Base-by-base conservation (phyloP, 2,888 invertebrate genomes). In the Blastobasis lacticolella region DNA sequence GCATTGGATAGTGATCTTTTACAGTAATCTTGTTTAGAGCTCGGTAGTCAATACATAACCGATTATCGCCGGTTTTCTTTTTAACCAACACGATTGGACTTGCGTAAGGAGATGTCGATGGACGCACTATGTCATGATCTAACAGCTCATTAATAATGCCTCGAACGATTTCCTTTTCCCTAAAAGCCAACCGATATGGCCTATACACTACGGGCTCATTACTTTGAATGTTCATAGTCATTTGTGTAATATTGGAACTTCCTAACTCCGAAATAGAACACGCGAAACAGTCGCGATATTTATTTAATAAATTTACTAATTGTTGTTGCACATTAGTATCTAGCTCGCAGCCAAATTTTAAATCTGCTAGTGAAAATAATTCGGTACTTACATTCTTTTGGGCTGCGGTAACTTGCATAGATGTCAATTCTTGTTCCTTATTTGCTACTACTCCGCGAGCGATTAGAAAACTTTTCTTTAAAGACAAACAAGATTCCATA, bases 61-160 rank as follows among this genome's bases (percentile, higher is more conserved):
- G 48, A 55, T 59, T 3, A 59, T 52, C 7, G 55, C 63, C 55
- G 40, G 58, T 52, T 47, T 52, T 54, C 41, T 57, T 57, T n/a
- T 43, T 49, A 5, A 55, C 54, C 6, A 55, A 37, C 8, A 55
- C 48, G 8, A 55, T 49, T 9, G 54, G 57, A 38, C 54, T 54
- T 1, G 56, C 47, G 37, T 56, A 54, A 9, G 45, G 10, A 1
- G 54, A 56, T 3, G 40, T 23, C 10, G 53, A 53, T 10, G 52
- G 52, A 0, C 51, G 40, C 5, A 53, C 49, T n/a, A 57, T 57
- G 0, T 44, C 50, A 41, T 43, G 47, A 10, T 46, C 44, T 6
- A 53, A 9, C 23, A 57, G 10, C 9, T 54, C 54, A 4, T 38
- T 23, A 37, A 57, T 42, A 46, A 57, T 54, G 0, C 43, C 51